Evolutionary conservation across 1,140 invertebrate species (phyloP), one percentile per base, ranked within the genome.

Genomic region (Drosophila pectinifera): DNA sequence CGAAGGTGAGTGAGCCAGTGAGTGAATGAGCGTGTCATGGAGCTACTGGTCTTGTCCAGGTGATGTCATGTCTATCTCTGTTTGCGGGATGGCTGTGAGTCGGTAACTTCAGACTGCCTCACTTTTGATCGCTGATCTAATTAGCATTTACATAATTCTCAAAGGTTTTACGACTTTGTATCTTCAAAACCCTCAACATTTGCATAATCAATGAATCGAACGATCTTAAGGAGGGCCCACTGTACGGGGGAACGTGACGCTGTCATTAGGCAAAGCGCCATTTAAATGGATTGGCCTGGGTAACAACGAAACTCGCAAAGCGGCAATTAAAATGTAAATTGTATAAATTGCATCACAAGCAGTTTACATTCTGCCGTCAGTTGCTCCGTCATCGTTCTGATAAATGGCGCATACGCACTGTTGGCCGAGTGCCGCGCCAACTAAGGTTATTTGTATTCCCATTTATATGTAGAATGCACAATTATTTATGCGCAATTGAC

Each of bases 271-370:
- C 57, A 74, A 74, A 86, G 74, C 82, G 78, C 61, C 82, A 82
- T 81, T 86, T 64, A 74, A 75, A 80, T 78, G 74, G 65, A 63
- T 78, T 78, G 74, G 57, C 46, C 41, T 42, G 69, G 62, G 42
- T 38, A 63, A 38, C 38, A 72, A 54, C 64, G 65, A 70, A 80
- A 75, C 65, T 73, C 59, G 61, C 65, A 75, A 82, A 72, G 68
- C 74, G 73, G 82, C 84, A 88, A 88, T 88, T 88, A 88, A 88
- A 89, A 89, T 88, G 83, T 88, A 83, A 88, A 88, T 86, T 82
- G 79, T 88, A 84, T 88, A 83, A 88, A 88, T 86, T 82, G 79
- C 67, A 83, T 65, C 70, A 77, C 86, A 83, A 83, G 76, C 84
- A 59, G 77, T 79, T 88, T 75, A 61, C 73, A 67, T 76, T 76